Percentiles rank a stretch among this genome's conserved stretches.
These are phyloP conservation scores for Littorina saxatilis DNA, from an alignment of 1,140 invertebrate genomes.

Conservation along the genomic window DNA sequence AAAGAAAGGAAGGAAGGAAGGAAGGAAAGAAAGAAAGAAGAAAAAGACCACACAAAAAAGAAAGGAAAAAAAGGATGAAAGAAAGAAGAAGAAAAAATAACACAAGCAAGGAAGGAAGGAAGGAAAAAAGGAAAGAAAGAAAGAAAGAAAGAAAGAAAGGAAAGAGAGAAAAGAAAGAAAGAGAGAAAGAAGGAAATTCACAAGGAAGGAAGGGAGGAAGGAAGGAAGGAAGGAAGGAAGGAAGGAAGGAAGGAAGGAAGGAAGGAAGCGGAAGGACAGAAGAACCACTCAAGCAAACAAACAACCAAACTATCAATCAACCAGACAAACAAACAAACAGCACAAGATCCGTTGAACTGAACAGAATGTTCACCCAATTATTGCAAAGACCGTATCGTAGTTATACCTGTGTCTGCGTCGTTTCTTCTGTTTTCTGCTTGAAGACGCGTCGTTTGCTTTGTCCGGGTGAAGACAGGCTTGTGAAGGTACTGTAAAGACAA, in stretches of 20 bases:
- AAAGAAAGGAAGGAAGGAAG: too few species aligned
- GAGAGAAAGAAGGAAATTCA: neutral
- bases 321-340: neutral
- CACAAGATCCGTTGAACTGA: too few species aligned
- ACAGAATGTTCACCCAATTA: too few species aligned
- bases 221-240: neutral
- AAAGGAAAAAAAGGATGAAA: too few species aligned
- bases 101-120: too few species aligned
- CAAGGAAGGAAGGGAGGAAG: neutral
- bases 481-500: slow-evolving; percentile 21
- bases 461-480: slow-evolving; percentile 39
- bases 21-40: too few species aligned
- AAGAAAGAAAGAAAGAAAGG: slow-evolving; percentile 4
- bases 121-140: too few species aligned
- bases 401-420: slow-evolving; percentile 33
- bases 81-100: too few species aligned
- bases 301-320: neutral
- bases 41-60: too few species aligned
- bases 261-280: neutral
- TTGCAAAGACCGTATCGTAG: too few species aligned
- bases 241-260: neutral
- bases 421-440: slow-evolving; percentile 37
- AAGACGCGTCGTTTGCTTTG: slow-evolving; percentile 20
- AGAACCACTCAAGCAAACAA: neutral
- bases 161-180: neutral